Percentiles rank a stretch among this genome's conserved stretches.
Evolutionary conservation across 1,140 invertebrate species (phyloP).

Genomic region (Pararge aegeria): DNA sequence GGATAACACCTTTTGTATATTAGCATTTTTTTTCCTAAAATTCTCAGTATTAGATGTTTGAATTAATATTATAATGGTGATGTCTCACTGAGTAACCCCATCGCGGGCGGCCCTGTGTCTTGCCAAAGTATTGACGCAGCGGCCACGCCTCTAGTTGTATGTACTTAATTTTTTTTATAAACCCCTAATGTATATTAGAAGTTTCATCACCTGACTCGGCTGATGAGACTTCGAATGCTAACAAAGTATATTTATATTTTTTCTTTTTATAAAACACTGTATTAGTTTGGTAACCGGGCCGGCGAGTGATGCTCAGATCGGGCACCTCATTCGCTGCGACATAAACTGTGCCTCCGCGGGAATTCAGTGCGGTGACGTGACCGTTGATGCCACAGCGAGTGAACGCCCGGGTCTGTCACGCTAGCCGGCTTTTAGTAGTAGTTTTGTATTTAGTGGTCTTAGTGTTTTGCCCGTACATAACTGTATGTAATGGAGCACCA

Average conservation of each 20-base stretch:
- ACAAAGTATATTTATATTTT: slow-evolving; percentile 51
- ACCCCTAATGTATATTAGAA: slow-evolving; percentile 42
- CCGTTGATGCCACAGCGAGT: no score
- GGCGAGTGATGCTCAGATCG: neutral
- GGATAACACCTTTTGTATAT: slow-evolving; percentile 67
- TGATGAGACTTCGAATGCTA: slow-evolving; percentile 30
- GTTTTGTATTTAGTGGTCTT: slow-evolving; percentile 60
- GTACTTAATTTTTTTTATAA: slow-evolving; percentile 67
- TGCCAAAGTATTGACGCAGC: slow-evolving; percentile 55
- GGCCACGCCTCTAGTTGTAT: slow-evolving; percentile 42
- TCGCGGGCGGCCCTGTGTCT: slow-evolving; percentile 49
- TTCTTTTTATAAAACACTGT: slow-evolving; percentile 55
- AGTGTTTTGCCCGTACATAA: slow-evolving; percentile 57
- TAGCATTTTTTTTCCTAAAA: slow-evolving; percentile 61
- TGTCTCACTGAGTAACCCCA: slow-evolving; percentile 47
- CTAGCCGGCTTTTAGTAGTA: slow-evolving; percentile 46
- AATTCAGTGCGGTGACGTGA: no score
- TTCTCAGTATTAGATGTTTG: slow-evolving; percentile 70
- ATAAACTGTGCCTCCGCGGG: no score
- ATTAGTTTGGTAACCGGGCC: slow-evolving; percentile 47
- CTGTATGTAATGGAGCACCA: slow-evolving; percentile 67
- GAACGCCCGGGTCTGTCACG: slow-evolving; percentile 20
- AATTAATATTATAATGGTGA: slow-evolving; percentile 56
- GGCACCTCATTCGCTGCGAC: slow-evolving; percentile 17
- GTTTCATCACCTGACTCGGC: slow-evolving; percentile 8